Conservation (phyloP, 1,140 invertebrate species). For the Aleiodes sp. region DNA sequence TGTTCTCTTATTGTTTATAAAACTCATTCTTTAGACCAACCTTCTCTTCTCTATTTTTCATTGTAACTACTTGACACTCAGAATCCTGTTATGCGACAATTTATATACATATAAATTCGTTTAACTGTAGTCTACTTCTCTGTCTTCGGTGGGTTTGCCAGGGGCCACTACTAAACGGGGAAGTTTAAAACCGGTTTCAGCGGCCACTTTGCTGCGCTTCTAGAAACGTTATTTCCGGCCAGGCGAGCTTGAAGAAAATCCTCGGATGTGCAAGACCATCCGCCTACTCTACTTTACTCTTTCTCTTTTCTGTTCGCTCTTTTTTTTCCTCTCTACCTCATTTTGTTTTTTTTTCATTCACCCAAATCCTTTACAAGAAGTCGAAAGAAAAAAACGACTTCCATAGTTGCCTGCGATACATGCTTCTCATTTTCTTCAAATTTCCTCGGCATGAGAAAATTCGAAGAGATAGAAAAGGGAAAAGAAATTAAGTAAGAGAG, state of each 20-base stretch:
- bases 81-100: not conserved
- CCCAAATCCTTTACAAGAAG: not conserved
- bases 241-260: not conserved
- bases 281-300: not conserved
- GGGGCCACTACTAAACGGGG: constrained; percentile 6
- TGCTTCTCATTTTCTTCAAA: constrained; percentile 1
- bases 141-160: not conserved
- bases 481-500: not conserved
- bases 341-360: constrained; percentile 9
- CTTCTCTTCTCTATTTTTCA: too few relatives aligned
- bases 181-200: constrained; percentile 32
- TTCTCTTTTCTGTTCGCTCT: not conserved
- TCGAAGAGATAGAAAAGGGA: not conserved
- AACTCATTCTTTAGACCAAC: too few relatives aligned
- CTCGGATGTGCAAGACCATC: not conserved
- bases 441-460: not conserved
- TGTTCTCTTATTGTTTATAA: too few relatives aligned
- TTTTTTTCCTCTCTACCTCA: not conserved
- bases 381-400: not conserved
- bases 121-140: not conserved
- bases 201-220: constrained; percentile 21
- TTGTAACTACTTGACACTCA: not conserved
- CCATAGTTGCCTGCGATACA: not conserved
- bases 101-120: constrained; percentile 22
- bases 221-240: constrained; percentile 32